Base-by-base conservation (phyloP, 1,140 invertebrate species). In the Heliconius melpomene region DNA sequence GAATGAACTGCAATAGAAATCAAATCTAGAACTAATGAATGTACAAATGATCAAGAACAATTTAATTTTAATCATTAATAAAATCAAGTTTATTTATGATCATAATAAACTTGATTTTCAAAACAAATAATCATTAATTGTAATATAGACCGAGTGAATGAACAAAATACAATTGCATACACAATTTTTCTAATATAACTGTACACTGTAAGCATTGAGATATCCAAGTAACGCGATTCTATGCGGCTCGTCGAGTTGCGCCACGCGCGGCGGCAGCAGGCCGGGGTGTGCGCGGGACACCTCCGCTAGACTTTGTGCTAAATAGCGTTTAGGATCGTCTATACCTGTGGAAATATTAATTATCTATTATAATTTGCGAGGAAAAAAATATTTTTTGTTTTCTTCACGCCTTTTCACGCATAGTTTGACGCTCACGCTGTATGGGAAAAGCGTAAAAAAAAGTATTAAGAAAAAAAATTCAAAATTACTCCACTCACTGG, bases 231-330 rank as follows among this genome's bases (percentile, higher is more conserved):
- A 83, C 0, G 89, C 89, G 70, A 57, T 72, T 7, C 89, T 87
- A 78, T 94, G 89, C 29, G 89, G 86, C n/a, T 85, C 83, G 23
- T 82, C 81, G 2, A 95, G 77, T 0, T 88, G 86, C 7, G 86
- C 83, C 5, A 96, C 87, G 5, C 95, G 85, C 23, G 91, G 86
- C 7, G 94, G 93, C 78, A 98, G 90, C 78, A 96, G 93, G 74
- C 96, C 97, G 3, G 97, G 96, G 76, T 96, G 93, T 7, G 94
- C 91, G 5, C 95, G 93, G 1, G 96, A 95, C 73, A 98, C 84
- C 85, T 95, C 96, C 26, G 95, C 95, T 13, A 98, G 94, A 70
- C 95, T 96, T 95, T 97, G 96, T 1, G 96, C 97, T 8, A 98
- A 94, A 88, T 97, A 96, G 18, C 97, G 91, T 86, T 97, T 96